phyloP scores from a whole-genome alignment of 2,888 invertebrate genomes.

The Rhynchonema sp. region DNA sequence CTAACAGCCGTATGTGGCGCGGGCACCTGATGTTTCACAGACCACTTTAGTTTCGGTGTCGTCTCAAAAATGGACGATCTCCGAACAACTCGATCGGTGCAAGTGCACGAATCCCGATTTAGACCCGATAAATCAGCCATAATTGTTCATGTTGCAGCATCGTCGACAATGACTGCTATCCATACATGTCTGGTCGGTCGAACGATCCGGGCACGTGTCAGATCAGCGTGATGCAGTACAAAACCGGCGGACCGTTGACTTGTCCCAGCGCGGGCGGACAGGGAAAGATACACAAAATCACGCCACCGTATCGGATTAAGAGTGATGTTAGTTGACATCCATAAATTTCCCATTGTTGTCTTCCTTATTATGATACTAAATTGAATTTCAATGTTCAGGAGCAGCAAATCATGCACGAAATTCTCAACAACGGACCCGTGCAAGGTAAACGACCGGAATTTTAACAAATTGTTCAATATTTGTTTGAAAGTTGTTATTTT shows the following conservation, averaged over 20 bases:
- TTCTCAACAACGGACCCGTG: constrained; percentile 69
- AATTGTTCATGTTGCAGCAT: neutral
- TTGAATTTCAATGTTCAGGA: no score
- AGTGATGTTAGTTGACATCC: constrained; percentile 16
- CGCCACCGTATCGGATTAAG: constrained; percentile 33
- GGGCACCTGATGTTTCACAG: no score
- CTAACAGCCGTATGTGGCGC: no score
- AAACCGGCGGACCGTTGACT: constrained; percentile 2
- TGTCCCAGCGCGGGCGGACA: constrained; percentile 26
- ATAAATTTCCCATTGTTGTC: neutral
- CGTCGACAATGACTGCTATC: constrained; percentile 48
- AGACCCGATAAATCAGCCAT: no score
- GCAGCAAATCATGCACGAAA: constrained; percentile 74
- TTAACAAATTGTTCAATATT: neutral
- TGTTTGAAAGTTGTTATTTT: no score
- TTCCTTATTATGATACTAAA: neutral
- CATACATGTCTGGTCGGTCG: constrained; percentile 42
- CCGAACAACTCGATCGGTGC: no score
- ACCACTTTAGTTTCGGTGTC: no score
- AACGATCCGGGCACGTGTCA: constrained; percentile 45
- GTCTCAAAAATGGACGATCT: no score
- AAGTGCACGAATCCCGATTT: no score
- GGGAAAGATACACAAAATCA: constrained; percentile 28
- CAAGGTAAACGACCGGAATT: constrained; percentile 44
- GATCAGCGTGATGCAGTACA: constrained; percentile 35